Conservation (phyloP, 2,888 invertebrate genomes). For the Clepsis dumicolana region DNA sequence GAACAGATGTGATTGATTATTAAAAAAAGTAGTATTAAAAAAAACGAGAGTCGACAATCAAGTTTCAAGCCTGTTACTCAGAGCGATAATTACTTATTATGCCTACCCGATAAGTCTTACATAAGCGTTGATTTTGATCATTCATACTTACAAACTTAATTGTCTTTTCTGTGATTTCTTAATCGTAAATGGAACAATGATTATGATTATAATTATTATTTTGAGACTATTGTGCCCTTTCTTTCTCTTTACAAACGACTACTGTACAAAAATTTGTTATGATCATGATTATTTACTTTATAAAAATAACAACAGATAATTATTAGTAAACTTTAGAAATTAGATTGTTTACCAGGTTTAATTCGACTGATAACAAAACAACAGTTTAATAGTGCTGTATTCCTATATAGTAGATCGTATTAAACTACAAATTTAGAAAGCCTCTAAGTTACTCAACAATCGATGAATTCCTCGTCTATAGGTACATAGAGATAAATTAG, state of each 20-base stretch:
- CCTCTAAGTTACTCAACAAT: not conserved
- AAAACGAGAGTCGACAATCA: constrained; percentile 8
- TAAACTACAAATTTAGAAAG: not conserved
- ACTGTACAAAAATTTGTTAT: no score
- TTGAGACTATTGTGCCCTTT: no score
- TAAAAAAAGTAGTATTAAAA: no score
- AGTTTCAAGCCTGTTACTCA: not conserved
- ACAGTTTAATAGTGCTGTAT: not conserved
- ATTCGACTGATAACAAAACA: not conserved
- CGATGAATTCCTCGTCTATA: not conserved
- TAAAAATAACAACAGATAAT: no score
- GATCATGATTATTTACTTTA: no score
- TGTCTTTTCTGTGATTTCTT: not conserved
- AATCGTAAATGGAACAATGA: not conserved
- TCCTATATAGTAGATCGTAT: not conserved
- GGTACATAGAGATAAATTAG: not conserved
- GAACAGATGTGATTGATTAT: constrained; percentile 23
- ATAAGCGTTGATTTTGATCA: constrained; percentile 1
- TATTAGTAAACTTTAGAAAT: no score
- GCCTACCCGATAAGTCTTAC: not conserved
- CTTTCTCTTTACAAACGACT: no score
- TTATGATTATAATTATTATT: no score
- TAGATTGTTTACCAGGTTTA: not conserved
- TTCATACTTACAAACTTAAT: not conserved
- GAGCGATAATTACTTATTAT: not conserved